Percentiles rank a stretch among this genome's conserved stretches.
phyloP scores from a whole-genome alignment of 2,888 invertebrate genomes.

The Epinotia nisella region DNA sequence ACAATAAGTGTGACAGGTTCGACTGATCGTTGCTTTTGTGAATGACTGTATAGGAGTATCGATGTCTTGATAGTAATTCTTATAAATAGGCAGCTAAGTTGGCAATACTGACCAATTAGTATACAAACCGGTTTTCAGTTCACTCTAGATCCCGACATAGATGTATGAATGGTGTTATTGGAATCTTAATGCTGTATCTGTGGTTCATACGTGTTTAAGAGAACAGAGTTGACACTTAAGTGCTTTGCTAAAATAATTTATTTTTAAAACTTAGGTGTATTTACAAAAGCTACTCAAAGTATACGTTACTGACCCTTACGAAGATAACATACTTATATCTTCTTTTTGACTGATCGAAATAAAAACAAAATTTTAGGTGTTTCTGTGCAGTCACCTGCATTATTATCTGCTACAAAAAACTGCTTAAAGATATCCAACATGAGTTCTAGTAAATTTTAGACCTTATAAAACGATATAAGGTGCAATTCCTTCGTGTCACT shows the following conservation, averaged over 20 bases:
- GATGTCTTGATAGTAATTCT: constrained; percentile 34
- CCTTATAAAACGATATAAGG: no score
- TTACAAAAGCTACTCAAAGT: constrained; percentile 17
- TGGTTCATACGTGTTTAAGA: not conserved
- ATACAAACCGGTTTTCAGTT: constrained; percentile 32
- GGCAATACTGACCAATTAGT: constrained; percentile 43
- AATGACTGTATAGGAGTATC: constrained; percentile 36
- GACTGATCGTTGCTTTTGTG: constrained; percentile 16
- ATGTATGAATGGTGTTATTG: constrained; percentile 17
- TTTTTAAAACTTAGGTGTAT: constrained; percentile 16
- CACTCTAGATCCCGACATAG: constrained; percentile 8
- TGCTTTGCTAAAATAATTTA: not conserved
- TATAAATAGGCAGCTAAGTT: constrained; percentile 37
- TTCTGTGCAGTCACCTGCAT: no score
- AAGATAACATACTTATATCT: not conserved
- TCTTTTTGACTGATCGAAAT: not conserved
- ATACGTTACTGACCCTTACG: constrained; percentile 1
- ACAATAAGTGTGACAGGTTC: constrained; percentile 1
- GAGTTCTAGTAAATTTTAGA: no score
- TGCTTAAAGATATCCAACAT: no score
- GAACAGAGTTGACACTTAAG: not conserved
- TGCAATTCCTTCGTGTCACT: no score
- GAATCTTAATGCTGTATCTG: constrained; percentile 23
- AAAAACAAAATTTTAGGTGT: not conserved
- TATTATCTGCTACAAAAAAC: no score